phyloP scores from a whole-genome alignment of 2,113 vertebrate genomes.

The Etheostoma spectabile region DNA sequence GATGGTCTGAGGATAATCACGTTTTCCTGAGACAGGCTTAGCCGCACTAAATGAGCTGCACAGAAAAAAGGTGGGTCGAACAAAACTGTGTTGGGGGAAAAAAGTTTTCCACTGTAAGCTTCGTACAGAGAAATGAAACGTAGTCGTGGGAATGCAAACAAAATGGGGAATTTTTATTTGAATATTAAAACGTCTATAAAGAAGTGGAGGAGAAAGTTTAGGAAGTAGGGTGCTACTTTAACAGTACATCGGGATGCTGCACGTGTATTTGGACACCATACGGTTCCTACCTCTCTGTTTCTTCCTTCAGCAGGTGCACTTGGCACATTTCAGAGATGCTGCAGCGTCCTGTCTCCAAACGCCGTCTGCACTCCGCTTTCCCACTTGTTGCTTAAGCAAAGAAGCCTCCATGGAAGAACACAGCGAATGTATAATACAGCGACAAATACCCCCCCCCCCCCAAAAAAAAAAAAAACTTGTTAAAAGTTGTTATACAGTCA shows the following conservation, averaged over 20 bases:
- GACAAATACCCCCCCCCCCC: background rate
- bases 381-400: constrained; percentile 36
- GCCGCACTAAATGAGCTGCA: constrained; percentile 71
- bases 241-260: background rate
- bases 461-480: background rate
- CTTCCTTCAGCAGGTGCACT: constrained; percentile 72
- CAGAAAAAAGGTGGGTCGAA: constrained; percentile 23
- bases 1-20: constrained; percentile 77
- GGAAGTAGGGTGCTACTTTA: background rate
- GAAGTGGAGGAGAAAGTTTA: background rate
- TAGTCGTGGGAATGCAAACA: background rate
- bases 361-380: constrained; percentile 13
- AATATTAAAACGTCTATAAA: background rate
- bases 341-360: constrained; percentile 16
- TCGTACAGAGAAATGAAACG: background rate
- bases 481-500: constrained; percentile 4
- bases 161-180: too few species aligned
- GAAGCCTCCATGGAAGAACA: constrained; percentile 2
- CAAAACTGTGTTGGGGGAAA: constrained; percentile 30
- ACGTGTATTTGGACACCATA: background rate
- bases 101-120: background rate
- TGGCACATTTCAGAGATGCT: constrained; percentile 46
- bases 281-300: constrained; percentile 36
- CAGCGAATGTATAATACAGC: background rate
- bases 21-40: constrained; percentile 78